A percentile compares a stretch with the other conserved stretches of the same genome.
These are phyloP conservation scores for Micromys minutus DNA, from an alignment of 2,113 vertebrate genomes.

Conservation along the genomic window DNA sequence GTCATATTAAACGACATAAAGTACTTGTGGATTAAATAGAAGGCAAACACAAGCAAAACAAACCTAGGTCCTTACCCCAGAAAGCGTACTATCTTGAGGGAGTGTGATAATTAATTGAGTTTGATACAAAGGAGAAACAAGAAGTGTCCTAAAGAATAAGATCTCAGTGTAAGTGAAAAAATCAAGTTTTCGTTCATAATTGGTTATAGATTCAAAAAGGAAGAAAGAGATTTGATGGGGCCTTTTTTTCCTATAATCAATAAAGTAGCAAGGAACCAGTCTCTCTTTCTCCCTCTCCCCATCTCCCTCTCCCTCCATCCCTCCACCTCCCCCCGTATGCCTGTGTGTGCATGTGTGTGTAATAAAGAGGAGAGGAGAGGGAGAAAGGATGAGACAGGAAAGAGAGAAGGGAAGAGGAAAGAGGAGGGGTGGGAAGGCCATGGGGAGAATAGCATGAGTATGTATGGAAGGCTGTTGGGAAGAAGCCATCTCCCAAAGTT, in stretches of 20 bases:
- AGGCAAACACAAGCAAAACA: not conserved
- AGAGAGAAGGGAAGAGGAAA: too few relatives aligned
- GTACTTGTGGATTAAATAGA: not conserved
- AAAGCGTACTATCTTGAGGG: not conserved
- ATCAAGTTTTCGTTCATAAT: not conserved
- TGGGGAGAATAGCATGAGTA: too few relatives aligned
- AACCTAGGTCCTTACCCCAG: not conserved
- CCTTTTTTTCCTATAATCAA: constrained; percentile 2
- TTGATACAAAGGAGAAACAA: not conserved
- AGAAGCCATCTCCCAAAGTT: too few relatives aligned
- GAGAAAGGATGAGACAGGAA: not conserved
- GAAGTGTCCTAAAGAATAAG: not conserved
- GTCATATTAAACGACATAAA: not conserved
- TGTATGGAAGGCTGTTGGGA: not conserved
- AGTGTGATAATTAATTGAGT: not conserved
- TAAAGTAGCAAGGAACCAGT: not conserved
- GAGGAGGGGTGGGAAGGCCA: too few relatives aligned
- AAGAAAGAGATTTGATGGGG: not conserved
- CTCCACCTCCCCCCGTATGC: not conserved
- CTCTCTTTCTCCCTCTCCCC: not conserved
- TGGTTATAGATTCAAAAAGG: not conserved
- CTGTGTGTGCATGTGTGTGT: not conserved
- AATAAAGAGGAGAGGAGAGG: not conserved
- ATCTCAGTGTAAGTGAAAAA: not conserved
- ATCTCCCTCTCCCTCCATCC: too few relatives aligned